Evolutionary conservation across 2,797 vertebrate species (phyloP).

Genomic region (Poliocrania exsul): DNA sequence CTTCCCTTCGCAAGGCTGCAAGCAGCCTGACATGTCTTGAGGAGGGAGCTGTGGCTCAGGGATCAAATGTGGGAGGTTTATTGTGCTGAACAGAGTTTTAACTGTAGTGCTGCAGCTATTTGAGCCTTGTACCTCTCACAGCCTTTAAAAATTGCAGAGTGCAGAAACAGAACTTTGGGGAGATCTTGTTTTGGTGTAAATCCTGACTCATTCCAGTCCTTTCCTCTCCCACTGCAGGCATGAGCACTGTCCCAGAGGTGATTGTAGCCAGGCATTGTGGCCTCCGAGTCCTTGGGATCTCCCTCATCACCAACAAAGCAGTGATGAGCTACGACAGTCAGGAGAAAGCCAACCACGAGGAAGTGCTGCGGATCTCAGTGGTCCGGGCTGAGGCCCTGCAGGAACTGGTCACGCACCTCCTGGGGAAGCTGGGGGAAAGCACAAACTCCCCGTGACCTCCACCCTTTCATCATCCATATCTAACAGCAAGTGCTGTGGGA

Average conservation of each 20-base stretch:
- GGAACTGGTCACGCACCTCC: background rate
- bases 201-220: background rate
- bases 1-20: background rate
- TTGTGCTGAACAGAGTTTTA: background rate
- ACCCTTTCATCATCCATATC: rapidly evolving
- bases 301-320: constrained; percentile 87
- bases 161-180: background rate
- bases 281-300: constrained; percentile 85
- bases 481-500: background rate
- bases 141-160: background rate
- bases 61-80: background rate
- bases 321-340: constrained; percentile 78
- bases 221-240: constrained; percentile 68
- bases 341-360: constrained; percentile 78
- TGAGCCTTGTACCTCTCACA: background rate
- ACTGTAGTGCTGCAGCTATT: background rate
- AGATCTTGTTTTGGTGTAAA: background rate
- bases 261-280: constrained; percentile 86
- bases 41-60: background rate
- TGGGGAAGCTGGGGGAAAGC: constrained; percentile 24
- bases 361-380: constrained; percentile 73
- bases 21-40: background rate
- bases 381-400: constrained; percentile 30
- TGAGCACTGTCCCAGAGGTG: constrained; percentile 90
- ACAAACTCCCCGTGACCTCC: background rate